Conservation (phyloP, 1,140 invertebrate species). For the Pachyrhynchus sulphureomaculatus region DNA sequence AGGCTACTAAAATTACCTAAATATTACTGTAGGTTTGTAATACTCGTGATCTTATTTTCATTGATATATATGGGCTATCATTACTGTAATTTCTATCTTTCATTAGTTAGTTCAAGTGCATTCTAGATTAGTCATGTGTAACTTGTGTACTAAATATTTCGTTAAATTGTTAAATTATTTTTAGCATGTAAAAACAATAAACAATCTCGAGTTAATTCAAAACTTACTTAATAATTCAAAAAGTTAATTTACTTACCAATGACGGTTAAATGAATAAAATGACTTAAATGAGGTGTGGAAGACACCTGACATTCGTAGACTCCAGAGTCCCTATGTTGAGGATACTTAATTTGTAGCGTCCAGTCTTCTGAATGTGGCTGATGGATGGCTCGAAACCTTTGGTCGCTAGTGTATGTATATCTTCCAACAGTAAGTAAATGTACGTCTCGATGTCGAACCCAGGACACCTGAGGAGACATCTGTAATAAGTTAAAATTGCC, state of each 20-base stretch:
- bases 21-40: no score
- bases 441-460: conserved; percentile 85
- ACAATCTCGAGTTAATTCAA: no score
- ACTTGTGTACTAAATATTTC: no score
- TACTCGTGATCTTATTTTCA: no score
- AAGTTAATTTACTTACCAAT: conserved; percentile 64
- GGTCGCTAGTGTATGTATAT: conserved; percentile 89
- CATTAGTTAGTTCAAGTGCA: no score
- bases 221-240: neutral
- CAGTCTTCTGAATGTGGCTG: conserved; percentile 83
- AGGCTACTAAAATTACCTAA: no score
- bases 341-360: conserved; percentile 77
- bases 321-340: conserved; percentile 69
- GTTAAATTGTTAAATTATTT: no score
- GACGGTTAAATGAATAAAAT: conserved; percentile 73
- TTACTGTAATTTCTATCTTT: no score
- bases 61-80: no score
- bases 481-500: conserved; percentile 52
- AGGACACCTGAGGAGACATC: conserved; percentile 83
- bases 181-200: no score
- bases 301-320: conserved; percentile 82
- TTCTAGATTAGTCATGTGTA: no score
- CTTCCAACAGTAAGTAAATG: conserved; percentile 86
- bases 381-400: conserved; percentile 83
- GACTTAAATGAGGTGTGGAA: conserved; percentile 74